Percentiles rank a stretch among this genome's conserved stretches.
phyloP scores from a whole-genome alignment of 1,140 invertebrate genomes.

The Gryon sp. region DNA sequence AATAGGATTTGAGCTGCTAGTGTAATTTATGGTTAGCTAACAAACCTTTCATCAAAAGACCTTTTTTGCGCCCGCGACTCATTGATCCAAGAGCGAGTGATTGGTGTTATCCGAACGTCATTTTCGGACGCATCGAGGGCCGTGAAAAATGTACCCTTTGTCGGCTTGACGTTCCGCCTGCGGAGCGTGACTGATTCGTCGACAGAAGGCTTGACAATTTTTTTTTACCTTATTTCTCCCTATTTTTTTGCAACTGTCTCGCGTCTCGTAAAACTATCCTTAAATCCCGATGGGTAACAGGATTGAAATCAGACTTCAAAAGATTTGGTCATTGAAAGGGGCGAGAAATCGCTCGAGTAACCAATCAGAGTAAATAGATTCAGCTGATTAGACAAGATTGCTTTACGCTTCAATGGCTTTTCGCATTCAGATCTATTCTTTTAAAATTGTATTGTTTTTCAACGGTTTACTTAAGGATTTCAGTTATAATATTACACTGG shows the following conservation, averaged over 20 bases:
- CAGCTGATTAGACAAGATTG: conserved; percentile 9
- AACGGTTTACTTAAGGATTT: no score
- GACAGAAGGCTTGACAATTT: conserved; percentile 30
- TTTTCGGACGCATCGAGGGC: conserved; percentile 43
- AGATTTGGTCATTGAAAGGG: conserved; percentile 28
- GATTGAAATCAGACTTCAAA: conserved; percentile 52
- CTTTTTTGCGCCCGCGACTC: conserved; percentile 30
- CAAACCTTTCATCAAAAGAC: conserved; percentile 49
- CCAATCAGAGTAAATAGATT: conserved; percentile 30
- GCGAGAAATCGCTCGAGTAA: conserved; percentile 19
- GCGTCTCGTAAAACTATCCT: conserved; percentile 4
- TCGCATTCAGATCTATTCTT: background rate
- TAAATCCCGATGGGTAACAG: conserved; percentile 28
- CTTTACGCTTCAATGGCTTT: conserved; percentile 1
- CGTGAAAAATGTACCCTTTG: conserved; percentile 44
- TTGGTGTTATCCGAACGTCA: conserved; percentile 41
- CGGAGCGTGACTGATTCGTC: conserved; percentile 48
- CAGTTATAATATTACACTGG: no score
- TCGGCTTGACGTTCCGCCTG: conserved; percentile 28
- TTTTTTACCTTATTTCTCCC: conserved; percentile 11
- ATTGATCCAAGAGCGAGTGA: conserved; percentile 32
- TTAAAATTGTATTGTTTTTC: background rate
- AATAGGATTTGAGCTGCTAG: conserved; percentile 36
- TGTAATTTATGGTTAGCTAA: conserved; percentile 50
- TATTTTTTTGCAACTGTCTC: conserved; percentile 9